Evolutionary conservation across 2,797 vertebrate species (phyloP).

Genomic region (Perdix hodgsoniae): DNA sequence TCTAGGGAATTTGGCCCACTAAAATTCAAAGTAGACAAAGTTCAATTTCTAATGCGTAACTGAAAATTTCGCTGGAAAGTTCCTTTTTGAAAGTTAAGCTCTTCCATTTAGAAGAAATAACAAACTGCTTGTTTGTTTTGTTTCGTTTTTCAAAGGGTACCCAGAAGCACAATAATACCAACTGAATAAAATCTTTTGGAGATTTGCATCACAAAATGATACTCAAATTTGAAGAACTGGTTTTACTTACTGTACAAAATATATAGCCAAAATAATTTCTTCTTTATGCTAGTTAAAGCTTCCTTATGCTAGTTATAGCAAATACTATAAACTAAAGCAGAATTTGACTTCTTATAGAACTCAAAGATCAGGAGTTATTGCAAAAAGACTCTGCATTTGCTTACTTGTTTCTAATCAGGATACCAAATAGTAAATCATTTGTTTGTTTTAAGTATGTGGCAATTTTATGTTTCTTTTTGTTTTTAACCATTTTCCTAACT

Average conservation of each 20-base stretch:
- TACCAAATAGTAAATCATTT: not conserved
- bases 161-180: not conserved
- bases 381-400: not conserved
- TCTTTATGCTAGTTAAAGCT: not conserved
- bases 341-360: not conserved
- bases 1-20: not conserved
- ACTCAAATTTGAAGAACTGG: not conserved
- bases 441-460: not conserved
- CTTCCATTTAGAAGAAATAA: not conserved
- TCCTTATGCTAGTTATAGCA: not conserved
- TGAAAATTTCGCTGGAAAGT: not conserved
- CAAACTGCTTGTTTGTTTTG: no score
- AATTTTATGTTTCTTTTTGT: not conserved
- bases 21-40: not conserved
- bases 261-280: rapidly evolving
- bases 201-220: not conserved
- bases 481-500: not conserved
- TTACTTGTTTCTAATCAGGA: not conserved
- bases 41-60: not conserved
- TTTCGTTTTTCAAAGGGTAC: not conserved
- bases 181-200: not conserved
- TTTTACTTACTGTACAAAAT: not conserved
- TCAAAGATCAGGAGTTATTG: not conserved
- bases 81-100: not conserved
- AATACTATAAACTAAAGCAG: not conserved